Evolutionary conservation across 2,113 vertebrate species (phyloP), one percentile per base, ranked within the genome.

Genomic region (Brienomyrus brachyistius): DNA sequence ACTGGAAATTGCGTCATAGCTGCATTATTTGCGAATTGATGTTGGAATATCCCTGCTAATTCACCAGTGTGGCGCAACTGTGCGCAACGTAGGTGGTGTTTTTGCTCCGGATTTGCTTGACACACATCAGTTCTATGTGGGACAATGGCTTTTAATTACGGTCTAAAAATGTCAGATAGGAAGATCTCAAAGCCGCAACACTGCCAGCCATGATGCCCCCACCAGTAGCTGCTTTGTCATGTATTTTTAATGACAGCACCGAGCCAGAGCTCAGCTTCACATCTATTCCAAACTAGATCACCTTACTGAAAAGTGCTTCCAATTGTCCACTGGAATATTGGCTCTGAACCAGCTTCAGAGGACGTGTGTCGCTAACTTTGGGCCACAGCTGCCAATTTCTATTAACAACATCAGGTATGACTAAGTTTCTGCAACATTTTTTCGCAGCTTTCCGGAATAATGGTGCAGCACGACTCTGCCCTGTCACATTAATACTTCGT

Each of bases 101-200:
- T 87, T 87, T 87, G 50, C 19, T 87, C 85, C 51, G 56, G 51
- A 56, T 80, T 51, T 56, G 85, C 48, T 87, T 15, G 47, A 13
- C 40, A n/a, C 5, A 19, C 17, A 54, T 35, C 85, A 87, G 51
- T 87, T 87, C 27, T 27, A 87, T 27, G 45, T 87, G 85, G 51
- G 85, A 87, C 85, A 56, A 54, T 56, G 51, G 27, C 51, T 52
- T 87, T 87, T 87, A 87, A 87, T 87, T 54, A 40, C 40, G 50
- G 45, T 87, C 23, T 87, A 87, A 87, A 87, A 52, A 52, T 40
- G 85, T 50, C 85, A 52, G 80, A 21, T 45, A 23, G 43, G 8
- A 8, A 13, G 27, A 56, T 56, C 31, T 86, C 48, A 51, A 54
- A 86, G 50, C 13, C 15, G 17, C 8, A 3, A 8, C 5, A 2